Base-by-base conservation (phyloP, 2,888 invertebrate species). In the Brachypterus glaber region DNA sequence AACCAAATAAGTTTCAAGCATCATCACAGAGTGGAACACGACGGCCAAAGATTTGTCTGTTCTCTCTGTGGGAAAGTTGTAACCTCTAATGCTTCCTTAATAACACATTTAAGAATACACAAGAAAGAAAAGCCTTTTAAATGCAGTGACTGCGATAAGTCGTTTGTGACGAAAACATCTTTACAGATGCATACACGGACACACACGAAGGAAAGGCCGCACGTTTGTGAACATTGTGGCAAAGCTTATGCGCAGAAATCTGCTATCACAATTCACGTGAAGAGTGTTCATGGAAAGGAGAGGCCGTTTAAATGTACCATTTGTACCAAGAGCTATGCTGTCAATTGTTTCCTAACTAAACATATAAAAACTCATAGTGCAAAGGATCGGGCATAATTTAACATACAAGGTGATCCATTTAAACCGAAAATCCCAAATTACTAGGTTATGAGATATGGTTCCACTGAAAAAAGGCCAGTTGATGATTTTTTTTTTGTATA, bases 291-390 rank as follows among this genome's bases (percentile, higher is more conserved):
- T 41, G 69, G 68, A 1, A 70, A 70, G 0, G 69, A 69, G 39
- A 69, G 68, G 31, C 70, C 70, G 1, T 70, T 67, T 53, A 68
- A 69, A 40, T 70, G 70, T 30, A 57, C 64, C 0, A 64, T 70
- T 3, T 71, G 70, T 36, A 60, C 54, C 38, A 67, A 68, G 62
- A 68, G 67, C 48, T 70, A 70, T 16, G 15, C 11, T 15, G 15
- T 15, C 2, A 17, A 35, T 24, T 15, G 30, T 16, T n/a, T 5
- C n/a, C 12, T 33, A 16, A 35, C 35, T 11, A 8, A 24, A 3
- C 43, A 43, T 29, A 25, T 29, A 21, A 44, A 39, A 27, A 30
- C 18, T 2, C 44, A 46, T 26, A n/a, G n/a, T n/a, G n/a, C n/a
- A n/a, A n/a, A n/a, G n/a, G n/a, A n/a, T n/a, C n/a, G n/a, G n/a